These are phyloP conservation scores for Kryptolebias ocellatus DNA, from an alignment of 2,797 vertebrate genomes.

Conservation along the genomic window DNA sequence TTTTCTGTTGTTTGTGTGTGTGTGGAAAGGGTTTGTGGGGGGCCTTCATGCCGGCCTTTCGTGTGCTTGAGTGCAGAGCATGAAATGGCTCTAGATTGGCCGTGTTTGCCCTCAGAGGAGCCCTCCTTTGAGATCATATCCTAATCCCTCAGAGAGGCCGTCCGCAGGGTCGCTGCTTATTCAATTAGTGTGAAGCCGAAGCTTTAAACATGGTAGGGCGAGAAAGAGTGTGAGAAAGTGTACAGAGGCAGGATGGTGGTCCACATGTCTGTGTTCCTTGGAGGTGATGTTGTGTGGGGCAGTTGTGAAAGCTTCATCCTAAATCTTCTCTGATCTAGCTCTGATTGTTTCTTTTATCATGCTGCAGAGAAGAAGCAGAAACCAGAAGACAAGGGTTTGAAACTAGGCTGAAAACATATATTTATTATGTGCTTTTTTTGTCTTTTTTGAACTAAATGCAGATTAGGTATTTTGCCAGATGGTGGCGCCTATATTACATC, in stretches of 20 bases:
- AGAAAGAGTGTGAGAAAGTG: constrained; percentile 74
- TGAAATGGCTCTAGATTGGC: constrained; percentile 84
- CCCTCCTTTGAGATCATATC: constrained; percentile 80
- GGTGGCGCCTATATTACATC: constrained; percentile 78
- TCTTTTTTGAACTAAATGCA: constrained; percentile 25
- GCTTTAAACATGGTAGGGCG: constrained; percentile 69
- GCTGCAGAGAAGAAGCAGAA: constrained; percentile 3
- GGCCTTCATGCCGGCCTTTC: constrained; percentile 64
- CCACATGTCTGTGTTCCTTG: constrained; percentile 22
- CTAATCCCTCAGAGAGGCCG: constrained; percentile 81
- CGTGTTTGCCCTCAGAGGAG: constrained; percentile 79
- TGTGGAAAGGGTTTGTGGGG: constrained; percentile 24
- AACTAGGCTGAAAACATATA: constrained; percentile 19
- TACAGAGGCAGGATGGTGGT: constrained; percentile 50
- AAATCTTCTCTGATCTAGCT: constrained; percentile 16
- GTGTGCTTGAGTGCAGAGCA: constrained; percentile 72
- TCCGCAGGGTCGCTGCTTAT: constrained; percentile 81
- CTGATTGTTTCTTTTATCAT: constrained; percentile 26
- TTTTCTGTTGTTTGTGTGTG: constrained; percentile 44
- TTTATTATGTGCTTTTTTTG: background rate
- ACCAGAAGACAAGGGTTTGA: constrained; percentile 5
- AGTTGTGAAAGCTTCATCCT: constrained; percentile 15
- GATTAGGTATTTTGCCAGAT: constrained; percentile 63
- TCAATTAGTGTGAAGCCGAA: constrained; percentile 78
- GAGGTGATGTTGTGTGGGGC: constrained; percentile 34